A percentile compares a stretch with the other conserved stretches of the same genome.
phyloP scores from a whole-genome alignment of 2,797 vertebrate genomes.

The Ispidina lecontei region DNA sequence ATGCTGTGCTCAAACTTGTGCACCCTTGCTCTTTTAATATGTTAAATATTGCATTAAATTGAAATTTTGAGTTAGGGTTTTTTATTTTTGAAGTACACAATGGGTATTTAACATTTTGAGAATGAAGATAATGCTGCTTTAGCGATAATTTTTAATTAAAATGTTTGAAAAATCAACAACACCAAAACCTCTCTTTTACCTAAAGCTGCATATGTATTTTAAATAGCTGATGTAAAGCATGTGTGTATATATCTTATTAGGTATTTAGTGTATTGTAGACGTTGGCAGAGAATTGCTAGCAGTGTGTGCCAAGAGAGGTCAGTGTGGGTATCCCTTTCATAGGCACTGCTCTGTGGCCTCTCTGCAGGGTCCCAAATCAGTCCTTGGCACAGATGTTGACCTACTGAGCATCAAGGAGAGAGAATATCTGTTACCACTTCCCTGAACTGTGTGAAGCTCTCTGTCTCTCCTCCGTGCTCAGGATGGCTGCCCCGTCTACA shows the following conservation, averaged over 20 bases:
- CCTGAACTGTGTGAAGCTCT: background rate
- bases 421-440: background rate
- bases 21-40: background rate
- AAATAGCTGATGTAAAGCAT: background rate
- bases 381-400: background rate
- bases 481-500: background rate
- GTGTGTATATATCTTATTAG: background rate
- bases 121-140: background rate
- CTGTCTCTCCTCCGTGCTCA: rapidly evolving
- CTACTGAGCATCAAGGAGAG: background rate
- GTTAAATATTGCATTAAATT: background rate
- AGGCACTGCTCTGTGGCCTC: background rate
- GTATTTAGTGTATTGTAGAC: background rate
- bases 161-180: background rate
- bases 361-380: background rate
- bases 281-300: background rate
- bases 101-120: background rate
- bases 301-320: background rate
- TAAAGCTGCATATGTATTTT: background rate
- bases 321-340: background rate
- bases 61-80: background rate
- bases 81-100: background rate
- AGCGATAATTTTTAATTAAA: background rate
- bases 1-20: background rate
- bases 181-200: background rate